Evolutionary conservation across 2,113 vertebrate genomes (phyloP).

Genomic region (Martes martes): DNA sequence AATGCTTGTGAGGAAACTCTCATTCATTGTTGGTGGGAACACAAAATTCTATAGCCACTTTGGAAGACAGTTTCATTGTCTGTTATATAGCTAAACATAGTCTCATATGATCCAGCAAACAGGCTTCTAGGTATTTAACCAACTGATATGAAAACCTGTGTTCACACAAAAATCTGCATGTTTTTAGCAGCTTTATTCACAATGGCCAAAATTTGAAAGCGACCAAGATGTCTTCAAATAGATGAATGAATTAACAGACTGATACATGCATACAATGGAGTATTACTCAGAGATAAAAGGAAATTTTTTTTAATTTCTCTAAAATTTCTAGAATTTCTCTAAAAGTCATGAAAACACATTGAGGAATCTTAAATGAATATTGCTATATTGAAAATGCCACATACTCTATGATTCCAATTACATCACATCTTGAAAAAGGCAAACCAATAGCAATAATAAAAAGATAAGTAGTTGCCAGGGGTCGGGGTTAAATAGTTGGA

Average conservation of each 20-base stretch:
- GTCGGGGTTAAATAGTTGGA: not conserved
- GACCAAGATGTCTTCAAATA: not conserved
- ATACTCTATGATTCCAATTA: not conserved
- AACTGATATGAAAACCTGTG: not conserved
- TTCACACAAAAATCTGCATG: not conserved
- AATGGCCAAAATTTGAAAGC: too few species aligned
- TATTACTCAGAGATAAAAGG: not conserved
- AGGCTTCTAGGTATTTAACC: not conserved
- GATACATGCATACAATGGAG: not conserved
- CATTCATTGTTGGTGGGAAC: not conserved
- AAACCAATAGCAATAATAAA: not conserved
- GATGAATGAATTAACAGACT: not conserved
- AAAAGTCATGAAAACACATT: not conserved
- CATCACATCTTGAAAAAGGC: not conserved
- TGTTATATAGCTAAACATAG: not conserved
- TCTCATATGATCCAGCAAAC: not conserved
- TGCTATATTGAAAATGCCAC: not conserved
- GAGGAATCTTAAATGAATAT: not conserved
- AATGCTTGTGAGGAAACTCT: not conserved
- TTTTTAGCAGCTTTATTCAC: not conserved
- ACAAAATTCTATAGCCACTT: not conserved
- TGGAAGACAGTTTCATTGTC: not conserved
- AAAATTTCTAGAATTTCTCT: too few species aligned
- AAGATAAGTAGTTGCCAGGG: not conserved
- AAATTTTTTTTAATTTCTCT: not conserved